A percentile compares a stretch with the other conserved stretches of the same genome.
phyloP scores from a whole-genome alignment of 1,140 invertebrate genomes.

The Drosophila chauvacae region DNA sequence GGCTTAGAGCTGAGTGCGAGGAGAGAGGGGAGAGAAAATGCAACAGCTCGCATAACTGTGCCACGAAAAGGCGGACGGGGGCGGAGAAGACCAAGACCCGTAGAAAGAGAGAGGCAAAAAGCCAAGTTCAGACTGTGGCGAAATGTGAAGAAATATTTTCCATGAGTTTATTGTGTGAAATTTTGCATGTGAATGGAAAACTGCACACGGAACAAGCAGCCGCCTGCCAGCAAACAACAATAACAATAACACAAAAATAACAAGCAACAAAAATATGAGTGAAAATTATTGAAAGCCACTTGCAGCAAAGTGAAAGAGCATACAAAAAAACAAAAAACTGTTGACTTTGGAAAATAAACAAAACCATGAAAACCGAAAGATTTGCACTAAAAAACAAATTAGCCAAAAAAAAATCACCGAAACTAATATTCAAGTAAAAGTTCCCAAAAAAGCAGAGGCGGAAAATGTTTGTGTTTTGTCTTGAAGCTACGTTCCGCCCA shows the following conservation, averaged over 20 bases:
- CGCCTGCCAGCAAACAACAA: constrained; percentile 20
- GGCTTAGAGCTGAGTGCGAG: constrained; percentile 31
- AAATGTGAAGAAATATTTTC: constrained; percentile 52
- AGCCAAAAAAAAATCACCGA: constrained; percentile 5
- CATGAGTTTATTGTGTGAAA: constrained; percentile 78
- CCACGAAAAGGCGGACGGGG: constrained; percentile 41
- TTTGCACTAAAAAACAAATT: constrained; percentile 45
- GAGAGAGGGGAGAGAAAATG: constrained; percentile 15
- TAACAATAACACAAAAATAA: constrained; percentile 50
- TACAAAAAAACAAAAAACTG: constrained; percentile 26
- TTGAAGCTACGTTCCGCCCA: constrained; percentile 21
- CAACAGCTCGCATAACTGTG: constrained; percentile 65
- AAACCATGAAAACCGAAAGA: constrained; percentile 32
- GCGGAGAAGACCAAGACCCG: neutral
- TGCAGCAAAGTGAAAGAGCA: constrained; percentile 55
- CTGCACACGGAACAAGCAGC: constrained; percentile 46
- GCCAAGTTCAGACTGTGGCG: constrained; percentile 49
- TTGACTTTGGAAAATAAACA: constrained; percentile 34
- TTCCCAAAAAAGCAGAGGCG: constrained; percentile 12
- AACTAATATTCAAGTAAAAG: constrained; percentile 52
- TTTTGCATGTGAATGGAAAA: constrained; percentile 80
- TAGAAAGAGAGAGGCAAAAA: constrained; percentile 42
- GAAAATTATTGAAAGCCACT: constrained; percentile 44
- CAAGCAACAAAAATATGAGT: constrained; percentile 30
- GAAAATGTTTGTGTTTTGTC: constrained; percentile 22